These are phyloP conservation scores for Actinia equina DNA, from an alignment of 64 coral and sea anemone species.

Conservation along the genomic window DNA sequence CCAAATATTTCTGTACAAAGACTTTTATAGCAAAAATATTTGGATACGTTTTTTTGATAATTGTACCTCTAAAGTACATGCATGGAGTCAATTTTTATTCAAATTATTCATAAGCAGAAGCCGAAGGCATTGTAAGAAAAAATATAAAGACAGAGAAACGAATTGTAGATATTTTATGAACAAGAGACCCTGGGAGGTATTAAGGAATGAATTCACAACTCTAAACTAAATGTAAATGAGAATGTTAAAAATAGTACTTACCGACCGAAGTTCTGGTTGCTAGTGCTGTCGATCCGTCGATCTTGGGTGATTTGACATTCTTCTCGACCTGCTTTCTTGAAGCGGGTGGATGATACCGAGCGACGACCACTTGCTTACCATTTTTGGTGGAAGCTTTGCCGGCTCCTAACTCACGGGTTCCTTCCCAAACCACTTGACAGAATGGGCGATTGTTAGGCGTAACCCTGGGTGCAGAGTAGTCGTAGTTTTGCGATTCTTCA, in stretches of 20 bases:
- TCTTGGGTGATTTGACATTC: slow-evolving; percentile 58
- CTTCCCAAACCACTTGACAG: slow-evolving; percentile 92
- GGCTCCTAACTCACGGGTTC: slow-evolving; percentile 74
- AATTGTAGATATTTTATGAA: neutral
- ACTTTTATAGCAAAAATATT: neutral
- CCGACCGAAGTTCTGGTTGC: neutral
- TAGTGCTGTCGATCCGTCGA: neutral
- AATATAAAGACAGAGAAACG: neutral
- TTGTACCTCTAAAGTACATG: neutral
- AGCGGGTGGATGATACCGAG: slow-evolving; percentile 71
- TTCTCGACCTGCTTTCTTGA: slow-evolving; percentile 48
- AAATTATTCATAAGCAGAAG: neutral
- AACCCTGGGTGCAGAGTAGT: slow-evolving; percentile 48
- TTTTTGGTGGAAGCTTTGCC: slow-evolving; percentile 63
- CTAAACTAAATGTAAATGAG: neutral
- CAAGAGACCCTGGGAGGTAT: neutral
- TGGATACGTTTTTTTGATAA: neutral
- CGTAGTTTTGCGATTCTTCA: slow-evolving; percentile 79
- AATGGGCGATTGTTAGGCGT: slow-evolving; percentile 75
- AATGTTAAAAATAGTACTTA: neutral
- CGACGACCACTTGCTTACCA: slow-evolving; percentile 88
- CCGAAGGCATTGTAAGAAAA: neutral
- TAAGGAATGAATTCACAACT: neutral
- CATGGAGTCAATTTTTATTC: neutral
- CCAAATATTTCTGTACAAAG: neutral